Percentiles rank a stretch among this genome's conserved stretches.
phyloP scores from a whole-genome alignment of 1,140 invertebrate species.

The Drosophila burlai region DNA sequence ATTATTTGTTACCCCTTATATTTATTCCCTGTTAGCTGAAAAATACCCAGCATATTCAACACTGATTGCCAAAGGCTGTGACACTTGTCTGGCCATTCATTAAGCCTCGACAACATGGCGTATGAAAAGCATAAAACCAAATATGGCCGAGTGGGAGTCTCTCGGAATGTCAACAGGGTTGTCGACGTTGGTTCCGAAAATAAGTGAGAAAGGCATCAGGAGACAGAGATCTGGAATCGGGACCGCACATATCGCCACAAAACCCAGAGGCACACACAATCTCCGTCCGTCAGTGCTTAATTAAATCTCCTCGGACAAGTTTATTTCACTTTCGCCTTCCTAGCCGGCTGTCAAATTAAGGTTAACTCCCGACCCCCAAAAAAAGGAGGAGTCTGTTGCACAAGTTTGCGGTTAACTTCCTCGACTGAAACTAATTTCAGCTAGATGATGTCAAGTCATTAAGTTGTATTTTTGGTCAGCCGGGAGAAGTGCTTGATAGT shows the following conservation, averaged over 20 bases:
- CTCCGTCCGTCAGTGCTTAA: conserved; percentile 61
- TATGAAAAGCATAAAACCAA: conserved; percentile 51
- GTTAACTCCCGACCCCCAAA: conserved; percentile 18
- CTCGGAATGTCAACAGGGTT: conserved; percentile 60
- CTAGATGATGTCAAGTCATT: conserved; percentile 59
- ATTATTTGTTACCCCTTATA: neutral
- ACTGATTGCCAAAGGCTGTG: neutral
- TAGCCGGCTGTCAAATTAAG: conserved; percentile 66
- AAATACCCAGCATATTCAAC: neutral
- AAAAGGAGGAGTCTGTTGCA: conserved; percentile 25
- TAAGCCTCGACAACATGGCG: conserved; percentile 38
- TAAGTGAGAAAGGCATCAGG: conserved; percentile 29
- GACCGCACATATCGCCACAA: conserved; percentile 21
- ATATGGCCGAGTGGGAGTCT: conserved; percentile 42
- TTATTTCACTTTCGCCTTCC: conserved; percentile 52
- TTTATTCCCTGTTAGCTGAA: neutral
- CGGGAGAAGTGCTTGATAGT: conserved; percentile 23
- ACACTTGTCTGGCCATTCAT: conserved; percentile 66
- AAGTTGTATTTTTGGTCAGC: conserved; percentile 59
- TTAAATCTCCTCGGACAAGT: conserved; percentile 65
- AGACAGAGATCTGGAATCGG: conserved; percentile 19
- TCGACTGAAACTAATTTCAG: conserved; percentile 55
- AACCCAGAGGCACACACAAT: conserved; percentile 28
- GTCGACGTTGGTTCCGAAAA: neutral
- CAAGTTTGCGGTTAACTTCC: conserved; percentile 34